Percentiles rank a stretch among this genome's conserved stretches.
Conservation (phyloP, 2,888 invertebrate genomes). For the Uloborus plumipes region DNA sequence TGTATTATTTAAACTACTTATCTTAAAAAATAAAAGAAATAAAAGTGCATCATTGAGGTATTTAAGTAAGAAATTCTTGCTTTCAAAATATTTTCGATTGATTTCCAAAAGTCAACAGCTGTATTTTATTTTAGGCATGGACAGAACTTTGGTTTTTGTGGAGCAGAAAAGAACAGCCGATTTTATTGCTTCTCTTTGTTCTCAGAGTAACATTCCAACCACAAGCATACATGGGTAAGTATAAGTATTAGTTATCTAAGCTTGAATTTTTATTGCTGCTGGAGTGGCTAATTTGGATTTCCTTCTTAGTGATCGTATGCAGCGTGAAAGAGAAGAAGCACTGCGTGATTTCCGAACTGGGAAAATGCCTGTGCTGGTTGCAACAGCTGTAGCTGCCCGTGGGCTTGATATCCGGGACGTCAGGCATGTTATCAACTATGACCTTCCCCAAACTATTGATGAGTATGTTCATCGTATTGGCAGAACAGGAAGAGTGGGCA, state of each 20-base stretch:
- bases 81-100: too few species aligned
- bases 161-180: slow-evolving; percentile 92
- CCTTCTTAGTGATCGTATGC: slow-evolving; percentile 76
- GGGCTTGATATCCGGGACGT: slow-evolving; percentile 91
- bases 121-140: slow-evolving; percentile 63
- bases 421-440: slow-evolving; percentile 75
- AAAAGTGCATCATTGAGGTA: too few species aligned
- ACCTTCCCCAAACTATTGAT: slow-evolving; percentile 73
- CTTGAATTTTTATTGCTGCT: not conserved
- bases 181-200: slow-evolving; percentile 86
- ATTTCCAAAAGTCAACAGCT: too few species aligned
- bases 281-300: not conserved
- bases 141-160: slow-evolving; percentile 82
- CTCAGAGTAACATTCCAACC: slow-evolving; percentile 80
- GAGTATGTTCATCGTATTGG: slow-evolving; percentile 75
- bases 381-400: slow-evolving; percentile 94
- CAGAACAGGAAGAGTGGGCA: slow-evolving; percentile 74
- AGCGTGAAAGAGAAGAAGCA: slow-evolving; percentile 81
- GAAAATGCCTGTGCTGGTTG: slow-evolving; percentile 84
- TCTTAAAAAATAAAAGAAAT: too few species aligned
- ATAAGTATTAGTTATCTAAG: too few species aligned
- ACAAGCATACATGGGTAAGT: slow-evolving; percentile 81
- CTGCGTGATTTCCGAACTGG: slow-evolving; percentile 86
- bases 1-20: too few species aligned
- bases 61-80: too few species aligned